These are phyloP conservation scores for Eupithecia centaureata DNA, from an alignment of 2,888 invertebrate genomes.

Conservation along the genomic window DNA sequence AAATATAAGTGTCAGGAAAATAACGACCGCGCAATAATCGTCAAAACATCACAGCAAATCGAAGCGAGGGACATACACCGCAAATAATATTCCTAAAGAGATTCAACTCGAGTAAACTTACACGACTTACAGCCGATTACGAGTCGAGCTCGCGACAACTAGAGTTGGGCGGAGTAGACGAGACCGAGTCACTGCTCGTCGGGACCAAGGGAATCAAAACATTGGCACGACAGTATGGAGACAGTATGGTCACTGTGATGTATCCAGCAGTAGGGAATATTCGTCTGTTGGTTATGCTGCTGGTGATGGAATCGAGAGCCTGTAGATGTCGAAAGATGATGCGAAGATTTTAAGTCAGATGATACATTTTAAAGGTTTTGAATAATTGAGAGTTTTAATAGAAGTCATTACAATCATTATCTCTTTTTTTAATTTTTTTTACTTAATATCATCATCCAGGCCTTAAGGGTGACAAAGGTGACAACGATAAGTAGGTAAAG, in stretches of 20 bases:
- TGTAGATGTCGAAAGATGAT: too few species aligned
- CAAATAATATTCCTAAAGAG: constrained; percentile 45
- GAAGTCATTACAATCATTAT: too few species aligned
- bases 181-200: not conserved
- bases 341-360: too few species aligned
- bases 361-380: too few species aligned
- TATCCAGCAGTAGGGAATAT: not conserved
- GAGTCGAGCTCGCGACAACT: constrained; percentile 27
- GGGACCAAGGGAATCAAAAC: not conserved
- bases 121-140: constrained; percentile 39
- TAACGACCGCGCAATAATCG: constrained; percentile 7
- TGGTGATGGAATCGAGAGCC: not conserved
- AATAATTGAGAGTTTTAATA: too few species aligned
- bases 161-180: constrained; percentile 8
- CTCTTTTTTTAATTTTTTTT: too few species aligned
- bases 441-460: too few species aligned
- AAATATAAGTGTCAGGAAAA: not conserved
- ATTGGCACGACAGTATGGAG: too few species aligned
- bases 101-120: constrained; percentile 42
- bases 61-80: constrained; percentile 39
- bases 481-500: too few species aligned
- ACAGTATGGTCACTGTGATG: too few species aligned
- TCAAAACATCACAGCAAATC: not conserved
- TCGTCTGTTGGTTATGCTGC: not conserved
- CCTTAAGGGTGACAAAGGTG: too few species aligned